These are phyloP conservation scores for Andricus curvator DNA, from an alignment of 2,888 invertebrate genomes.

Conservation along the genomic window DNA sequence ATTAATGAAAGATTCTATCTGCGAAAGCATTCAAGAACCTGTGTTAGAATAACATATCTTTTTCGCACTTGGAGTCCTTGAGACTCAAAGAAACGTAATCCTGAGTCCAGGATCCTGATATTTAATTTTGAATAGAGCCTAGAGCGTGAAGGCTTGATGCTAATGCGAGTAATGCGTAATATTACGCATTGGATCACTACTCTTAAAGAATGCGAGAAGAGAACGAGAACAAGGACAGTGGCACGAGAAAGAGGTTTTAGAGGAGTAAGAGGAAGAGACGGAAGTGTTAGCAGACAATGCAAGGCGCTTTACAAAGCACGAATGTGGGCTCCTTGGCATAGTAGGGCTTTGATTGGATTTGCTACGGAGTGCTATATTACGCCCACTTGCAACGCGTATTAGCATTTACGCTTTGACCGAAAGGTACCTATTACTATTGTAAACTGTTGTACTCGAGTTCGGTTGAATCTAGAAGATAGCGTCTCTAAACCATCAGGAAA, in stretches of 20 bases:
- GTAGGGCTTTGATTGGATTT: conserved; percentile 74
- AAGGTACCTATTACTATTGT: conserved; percentile 65
- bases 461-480: background rate
- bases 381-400: conserved; percentile 68
- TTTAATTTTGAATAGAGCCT: conserved; percentile 35
- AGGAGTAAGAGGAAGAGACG: conserved; percentile 19
- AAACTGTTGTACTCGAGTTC: conserved; percentile 62
- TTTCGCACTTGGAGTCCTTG: conserved; percentile 26
- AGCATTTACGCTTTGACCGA: conserved; percentile 62
- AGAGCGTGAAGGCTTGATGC: conserved; percentile 15
- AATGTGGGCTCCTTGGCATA: conserved; percentile 49
- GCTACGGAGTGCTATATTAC: conserved; percentile 67
- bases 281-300: conserved; percentile 33
- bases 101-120: conserved; percentile 25
- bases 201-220: conserved; percentile 27
- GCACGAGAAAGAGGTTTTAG: conserved; percentile 5
- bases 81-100: conserved; percentile 15
- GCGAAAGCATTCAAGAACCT: background rate
- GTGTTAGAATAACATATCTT: conserved; percentile 38
- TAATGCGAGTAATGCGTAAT: conserved; percentile 13
- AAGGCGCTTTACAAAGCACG: conserved; percentile 27
- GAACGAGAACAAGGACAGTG: conserved; percentile 37
- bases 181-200: conserved; percentile 29
- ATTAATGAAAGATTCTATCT: conserved; percentile 37
- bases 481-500: background rate